A percentile compares a stretch with the other conserved stretches of the same genome.
These are phyloP conservation scores for Gobionotothen gibberifrons DNA, from an alignment of 2,797 vertebrate species.

Conservation along the genomic window DNA sequence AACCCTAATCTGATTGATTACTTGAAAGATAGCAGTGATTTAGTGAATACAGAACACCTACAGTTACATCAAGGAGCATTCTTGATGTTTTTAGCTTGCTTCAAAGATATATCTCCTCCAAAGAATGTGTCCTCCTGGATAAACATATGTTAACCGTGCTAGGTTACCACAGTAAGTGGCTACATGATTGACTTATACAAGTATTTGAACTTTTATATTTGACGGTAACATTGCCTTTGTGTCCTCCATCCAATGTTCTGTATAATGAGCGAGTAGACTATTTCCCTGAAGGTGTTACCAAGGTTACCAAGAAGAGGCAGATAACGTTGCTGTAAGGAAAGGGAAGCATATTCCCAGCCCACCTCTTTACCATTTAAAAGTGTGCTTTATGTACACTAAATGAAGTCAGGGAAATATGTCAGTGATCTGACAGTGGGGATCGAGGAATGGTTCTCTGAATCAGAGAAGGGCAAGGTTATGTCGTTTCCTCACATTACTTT, in stretches of 20 bases:
- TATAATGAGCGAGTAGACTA: constrained; percentile 12
- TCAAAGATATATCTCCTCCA: constrained; percentile 37
- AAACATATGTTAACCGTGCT: constrained; percentile 35
- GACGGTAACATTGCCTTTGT: constrained; percentile 23
- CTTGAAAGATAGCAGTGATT: constrained; percentile 57
- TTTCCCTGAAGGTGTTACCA: constrained; percentile 35
- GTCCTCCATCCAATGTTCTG: constrained; percentile 20
- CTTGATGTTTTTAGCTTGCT: constrained; percentile 28
- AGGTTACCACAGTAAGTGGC: background rate
- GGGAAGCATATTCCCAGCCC: constrained; percentile 25
- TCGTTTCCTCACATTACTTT: background rate
- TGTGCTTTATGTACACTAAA: constrained; percentile 13
- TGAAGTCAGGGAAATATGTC: constrained; percentile 13
- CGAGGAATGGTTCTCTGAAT: constrained; percentile 27
- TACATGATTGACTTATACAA: constrained; percentile 29
- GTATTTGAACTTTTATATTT: constrained; percentile 31
- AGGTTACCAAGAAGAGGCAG: constrained; percentile 23
- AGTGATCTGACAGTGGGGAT: constrained; percentile 15
- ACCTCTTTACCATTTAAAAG: constrained; percentile 33
- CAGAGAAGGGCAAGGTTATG: constrained; percentile 14
- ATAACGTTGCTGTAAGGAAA: constrained; percentile 25
- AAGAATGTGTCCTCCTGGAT: constrained; percentile 39
- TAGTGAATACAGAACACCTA: constrained; percentile 36
- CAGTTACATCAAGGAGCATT: constrained; percentile 15
- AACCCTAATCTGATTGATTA: constrained; percentile 50